These are phyloP conservation scores for Tachyglossus aculeatus DNA, from an alignment of 2,797 vertebrate species.

Conservation along the genomic window DNA sequence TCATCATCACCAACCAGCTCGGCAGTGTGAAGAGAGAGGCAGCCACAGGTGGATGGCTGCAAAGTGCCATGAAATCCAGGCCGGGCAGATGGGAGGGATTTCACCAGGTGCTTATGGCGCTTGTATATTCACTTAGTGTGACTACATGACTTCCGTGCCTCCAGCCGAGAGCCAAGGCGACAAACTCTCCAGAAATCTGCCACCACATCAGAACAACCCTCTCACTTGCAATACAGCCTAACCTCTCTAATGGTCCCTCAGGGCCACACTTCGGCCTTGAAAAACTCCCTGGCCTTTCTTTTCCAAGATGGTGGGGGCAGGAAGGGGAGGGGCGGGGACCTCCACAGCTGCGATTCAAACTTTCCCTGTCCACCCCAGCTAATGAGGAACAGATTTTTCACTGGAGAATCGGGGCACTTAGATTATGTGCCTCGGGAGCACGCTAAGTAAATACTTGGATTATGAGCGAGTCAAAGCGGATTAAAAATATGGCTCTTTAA, in stretches of 20 bases:
- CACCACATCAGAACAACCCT: neutral
- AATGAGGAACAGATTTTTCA: neutral
- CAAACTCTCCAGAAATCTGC: neutral
- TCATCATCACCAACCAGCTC: too few species aligned
- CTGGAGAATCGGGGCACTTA: neutral
- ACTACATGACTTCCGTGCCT: neutral
- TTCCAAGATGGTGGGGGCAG: neutral
- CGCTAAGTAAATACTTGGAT: neutral
- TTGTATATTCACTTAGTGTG: neutral
- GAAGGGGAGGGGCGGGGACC: too few species aligned
- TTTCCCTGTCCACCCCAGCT: neutral
- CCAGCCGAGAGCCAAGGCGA: neutral
- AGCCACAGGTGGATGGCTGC: neutral
- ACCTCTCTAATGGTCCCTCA: neutral
- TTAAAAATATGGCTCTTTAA: neutral
- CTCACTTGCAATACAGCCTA: neutral
- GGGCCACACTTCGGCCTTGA: neutral
- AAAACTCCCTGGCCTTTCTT: neutral
- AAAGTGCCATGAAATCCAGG: neutral
- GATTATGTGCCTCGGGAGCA: neutral
- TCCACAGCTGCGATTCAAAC: neutral
- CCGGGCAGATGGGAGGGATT: neutral
- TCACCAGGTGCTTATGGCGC: neutral
- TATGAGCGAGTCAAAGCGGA: slow-evolving; percentile 2
- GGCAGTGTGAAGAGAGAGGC: neutral